Conservation (phyloP, 2,113 vertebrate species). For the cattle (Bos taurus) region DNA sequence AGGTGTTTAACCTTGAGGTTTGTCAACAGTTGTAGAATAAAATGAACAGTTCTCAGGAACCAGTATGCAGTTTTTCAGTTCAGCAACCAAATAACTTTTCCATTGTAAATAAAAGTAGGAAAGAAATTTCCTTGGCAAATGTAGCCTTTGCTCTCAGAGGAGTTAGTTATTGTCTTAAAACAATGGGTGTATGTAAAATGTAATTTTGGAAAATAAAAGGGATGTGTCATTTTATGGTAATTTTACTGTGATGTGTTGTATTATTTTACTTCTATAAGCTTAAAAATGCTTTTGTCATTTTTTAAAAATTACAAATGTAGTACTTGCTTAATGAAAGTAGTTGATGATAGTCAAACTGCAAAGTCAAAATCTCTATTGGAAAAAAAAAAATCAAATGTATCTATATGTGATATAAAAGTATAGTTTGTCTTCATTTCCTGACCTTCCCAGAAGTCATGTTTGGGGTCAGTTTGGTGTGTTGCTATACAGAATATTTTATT, state of each 20-base stretch:
- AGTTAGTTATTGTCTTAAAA: slow-evolving; percentile 44
- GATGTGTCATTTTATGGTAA: slow-evolving; percentile 13
- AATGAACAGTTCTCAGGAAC: slow-evolving; percentile 20
- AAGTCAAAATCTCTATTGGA: neutral
- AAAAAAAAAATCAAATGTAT: neutral
- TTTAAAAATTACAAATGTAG: neutral
- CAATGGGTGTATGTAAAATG: slow-evolving; percentile 9
- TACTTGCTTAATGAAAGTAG: neutral
- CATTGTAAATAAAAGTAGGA: slow-evolving; percentile 49
- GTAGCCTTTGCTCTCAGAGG: slow-evolving; percentile 24
- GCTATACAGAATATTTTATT: neutral
- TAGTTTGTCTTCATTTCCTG: neutral
- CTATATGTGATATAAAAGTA: neutral
- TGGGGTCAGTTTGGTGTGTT: neutral
- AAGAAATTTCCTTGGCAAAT: slow-evolving; percentile 10
- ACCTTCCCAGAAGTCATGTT: neutral
- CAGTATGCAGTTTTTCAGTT: neutral
- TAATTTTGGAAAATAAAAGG: slow-evolving; percentile 46
- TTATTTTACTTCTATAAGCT: neutral
- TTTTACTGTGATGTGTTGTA: neutral
- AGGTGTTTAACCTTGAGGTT: slow-evolving; percentile 46
- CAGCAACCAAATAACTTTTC: slow-evolving; percentile 38
- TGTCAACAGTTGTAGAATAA: slow-evolving; percentile 46
- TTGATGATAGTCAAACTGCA: neutral
- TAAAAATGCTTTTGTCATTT: neutral